Conservation (phyloP, 1,140 invertebrate species). For the Parasteatoda tepidariorum region DNA sequence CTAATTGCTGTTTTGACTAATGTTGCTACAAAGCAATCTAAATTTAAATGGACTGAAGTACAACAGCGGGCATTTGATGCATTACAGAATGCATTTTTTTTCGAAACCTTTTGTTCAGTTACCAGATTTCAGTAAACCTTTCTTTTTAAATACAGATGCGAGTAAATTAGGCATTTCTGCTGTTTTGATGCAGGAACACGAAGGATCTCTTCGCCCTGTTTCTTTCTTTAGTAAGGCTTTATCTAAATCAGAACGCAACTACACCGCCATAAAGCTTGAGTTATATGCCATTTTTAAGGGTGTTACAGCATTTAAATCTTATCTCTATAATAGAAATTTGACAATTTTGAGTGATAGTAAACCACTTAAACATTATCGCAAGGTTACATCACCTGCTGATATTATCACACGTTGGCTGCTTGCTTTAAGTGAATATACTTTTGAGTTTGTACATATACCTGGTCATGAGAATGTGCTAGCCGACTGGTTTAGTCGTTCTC, state of each 20-base stretch:
- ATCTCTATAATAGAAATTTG: neutral
- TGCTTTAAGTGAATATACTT: neutral
- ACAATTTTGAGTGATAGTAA: neutral
- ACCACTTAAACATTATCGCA: neutral
- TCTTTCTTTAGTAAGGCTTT: neutral
- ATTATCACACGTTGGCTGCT: neutral
- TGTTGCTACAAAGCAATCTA: neutral
- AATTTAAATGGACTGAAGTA: neutral
- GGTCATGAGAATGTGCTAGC: neutral
- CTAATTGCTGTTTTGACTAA: neutral
- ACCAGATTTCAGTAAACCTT: neutral
- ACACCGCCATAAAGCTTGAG: neutral
- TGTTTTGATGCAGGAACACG: neutral
- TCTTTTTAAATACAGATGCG: neutral
- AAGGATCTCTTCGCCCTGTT: neutral
- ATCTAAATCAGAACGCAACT: neutral
- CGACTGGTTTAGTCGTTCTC: neutral
- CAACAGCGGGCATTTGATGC: neutral
- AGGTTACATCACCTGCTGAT: neutral
- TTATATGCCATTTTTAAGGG: neutral
- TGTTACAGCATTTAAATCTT: neutral
- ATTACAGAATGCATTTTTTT: neutral
- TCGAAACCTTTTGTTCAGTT: neutral
- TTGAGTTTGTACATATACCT: neutral
- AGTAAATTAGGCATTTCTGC: neutral